Percentiles rank a stretch among this genome's conserved stretches.
phyloP scores from a whole-genome alignment of 2,888 invertebrate genomes.

The Meliscaeva auricollis region DNA sequence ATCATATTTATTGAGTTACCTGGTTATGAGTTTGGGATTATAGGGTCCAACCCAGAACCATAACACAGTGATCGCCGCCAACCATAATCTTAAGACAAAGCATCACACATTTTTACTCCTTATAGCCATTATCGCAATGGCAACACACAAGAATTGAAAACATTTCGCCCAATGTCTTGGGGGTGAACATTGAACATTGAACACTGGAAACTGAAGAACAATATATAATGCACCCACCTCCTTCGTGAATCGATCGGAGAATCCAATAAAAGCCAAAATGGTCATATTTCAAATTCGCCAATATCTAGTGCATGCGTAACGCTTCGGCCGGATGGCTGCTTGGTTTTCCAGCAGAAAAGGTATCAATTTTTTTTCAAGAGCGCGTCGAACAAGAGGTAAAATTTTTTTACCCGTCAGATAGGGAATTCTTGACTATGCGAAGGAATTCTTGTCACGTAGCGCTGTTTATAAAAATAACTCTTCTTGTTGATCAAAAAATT shows the following conservation, averaged over 20 bases:
- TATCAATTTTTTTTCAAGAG: constrained; percentile 44
- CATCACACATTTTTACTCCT: constrained; percentile 18
- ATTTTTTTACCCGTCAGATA: background rate
- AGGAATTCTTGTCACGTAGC: constrained; percentile 83
- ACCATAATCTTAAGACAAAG: constrained; percentile 48
- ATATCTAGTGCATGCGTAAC: constrained; percentile 56
- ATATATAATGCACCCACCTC: constrained; percentile 60
- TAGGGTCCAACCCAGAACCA: constrained; percentile 48
- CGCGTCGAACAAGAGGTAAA: constrained; percentile 1
- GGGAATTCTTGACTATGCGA: constrained; percentile 33
- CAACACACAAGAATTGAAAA: constrained; percentile 29
- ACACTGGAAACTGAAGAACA: background rate
- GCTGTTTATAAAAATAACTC: constrained; percentile 85
- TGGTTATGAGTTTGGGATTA: constrained; percentile 63
- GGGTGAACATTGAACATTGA: constrained; percentile 57
- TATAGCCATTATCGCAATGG: constrained; percentile 37
- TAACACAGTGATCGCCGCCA: constrained; percentile 50
- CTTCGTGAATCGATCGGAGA: constrained; percentile 4
- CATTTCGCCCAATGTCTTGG: constrained; percentile 54
- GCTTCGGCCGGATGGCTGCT: background rate
- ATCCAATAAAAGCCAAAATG: constrained; percentile 63
- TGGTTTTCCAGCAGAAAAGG: constrained; percentile 21
- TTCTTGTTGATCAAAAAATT: constrained; percentile 77
- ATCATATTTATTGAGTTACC: constrained; percentile 71
- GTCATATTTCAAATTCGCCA: constrained; percentile 66